Evolutionary conservation across 2,888 invertebrate genomes (phyloP).

Genomic region (Antitype chi): DNA sequence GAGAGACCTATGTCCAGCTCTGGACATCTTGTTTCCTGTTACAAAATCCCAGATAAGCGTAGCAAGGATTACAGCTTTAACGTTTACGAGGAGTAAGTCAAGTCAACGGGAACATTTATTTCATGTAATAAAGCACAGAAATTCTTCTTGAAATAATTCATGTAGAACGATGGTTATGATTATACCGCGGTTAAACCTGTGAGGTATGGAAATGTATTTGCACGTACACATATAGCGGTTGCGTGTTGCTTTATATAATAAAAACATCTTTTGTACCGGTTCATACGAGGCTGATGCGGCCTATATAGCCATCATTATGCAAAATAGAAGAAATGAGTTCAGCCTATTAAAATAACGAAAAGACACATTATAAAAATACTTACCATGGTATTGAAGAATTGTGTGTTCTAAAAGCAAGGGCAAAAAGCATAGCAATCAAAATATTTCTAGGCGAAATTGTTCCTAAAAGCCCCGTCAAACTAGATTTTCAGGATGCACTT

Average conservation of each 20-base stretch:
- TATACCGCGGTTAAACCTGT: slow-evolving; percentile 39
- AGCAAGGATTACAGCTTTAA: slow-evolving; percentile 19
- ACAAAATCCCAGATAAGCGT: slow-evolving; percentile 12
- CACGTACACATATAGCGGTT: neutral
- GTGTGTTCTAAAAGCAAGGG: neutral
- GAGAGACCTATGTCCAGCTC: neutral
- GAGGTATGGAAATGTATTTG: neutral
- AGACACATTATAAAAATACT: neutral
- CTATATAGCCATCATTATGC: slow-evolving; percentile 38
- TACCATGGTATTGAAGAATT: too few species aligned
- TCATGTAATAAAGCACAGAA: slow-evolving; percentile 51
- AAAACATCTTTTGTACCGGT: slow-evolving; percentile 65
- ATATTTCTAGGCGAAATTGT: neutral
- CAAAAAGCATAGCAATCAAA: neutral
- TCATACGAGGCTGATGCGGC: slow-evolving; percentile 34
- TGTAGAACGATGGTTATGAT: slow-evolving; percentile 49
- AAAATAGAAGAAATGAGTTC: neutral
- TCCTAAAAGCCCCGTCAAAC: neutral
- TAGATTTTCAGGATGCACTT: neutral
- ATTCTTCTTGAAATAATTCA: slow-evolving; percentile 63
- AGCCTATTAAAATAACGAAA: neutral
- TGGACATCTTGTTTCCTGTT: neutral
- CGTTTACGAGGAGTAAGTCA: slow-evolving; percentile 27
- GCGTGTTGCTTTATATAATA: slow-evolving; percentile 46
- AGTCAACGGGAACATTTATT: slow-evolving; percentile 51